phyloP scores from a whole-genome alignment of 53 echinoderm and acorn worm species.

The Patiria pectinifera region DNA sequence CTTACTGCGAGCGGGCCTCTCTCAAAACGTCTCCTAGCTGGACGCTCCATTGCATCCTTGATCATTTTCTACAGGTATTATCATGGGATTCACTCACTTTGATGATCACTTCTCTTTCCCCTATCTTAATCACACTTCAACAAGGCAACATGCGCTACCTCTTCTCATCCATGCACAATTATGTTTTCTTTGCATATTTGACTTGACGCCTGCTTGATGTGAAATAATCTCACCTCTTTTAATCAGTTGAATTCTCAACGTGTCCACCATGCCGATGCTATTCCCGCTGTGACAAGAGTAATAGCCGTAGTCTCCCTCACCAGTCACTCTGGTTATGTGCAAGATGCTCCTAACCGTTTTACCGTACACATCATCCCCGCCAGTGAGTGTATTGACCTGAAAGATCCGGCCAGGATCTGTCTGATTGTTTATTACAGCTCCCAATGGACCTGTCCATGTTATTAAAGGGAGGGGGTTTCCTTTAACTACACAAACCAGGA shows the following conservation, averaged over 20 bases:
- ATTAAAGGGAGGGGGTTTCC: not conserved
- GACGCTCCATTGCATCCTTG: too few species aligned
- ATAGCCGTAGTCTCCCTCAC: constrained; percentile 14
- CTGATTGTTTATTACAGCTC: constrained; percentile 1
- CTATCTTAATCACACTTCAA: too few species aligned
- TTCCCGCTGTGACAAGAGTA: not conserved
- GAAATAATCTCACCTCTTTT: not conserved
- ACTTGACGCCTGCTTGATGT: too few species aligned
- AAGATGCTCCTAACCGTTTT: constrained; percentile 7
- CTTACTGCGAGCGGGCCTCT: too few species aligned
- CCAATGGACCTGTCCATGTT: not conserved
- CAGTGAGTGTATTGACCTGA: not conserved
- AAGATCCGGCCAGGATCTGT: constrained; percentile 11
- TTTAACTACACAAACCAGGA: constrained; percentile 3
- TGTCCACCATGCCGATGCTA: constrained; percentile 15
- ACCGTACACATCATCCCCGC: constrained; percentile 24
- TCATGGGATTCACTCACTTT: too few species aligned
- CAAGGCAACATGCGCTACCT: too few species aligned
- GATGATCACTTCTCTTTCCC: too few species aligned
- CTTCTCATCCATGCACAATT: too few species aligned
- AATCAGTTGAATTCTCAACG: not conserved
- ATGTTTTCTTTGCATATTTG: too few species aligned
- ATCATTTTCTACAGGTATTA: too few species aligned
- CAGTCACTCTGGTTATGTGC: not conserved
- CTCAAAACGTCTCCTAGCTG: too few species aligned